Conservation (phyloP, 2,797 vertebrate species). For the Ispidina lecontei region DNA sequence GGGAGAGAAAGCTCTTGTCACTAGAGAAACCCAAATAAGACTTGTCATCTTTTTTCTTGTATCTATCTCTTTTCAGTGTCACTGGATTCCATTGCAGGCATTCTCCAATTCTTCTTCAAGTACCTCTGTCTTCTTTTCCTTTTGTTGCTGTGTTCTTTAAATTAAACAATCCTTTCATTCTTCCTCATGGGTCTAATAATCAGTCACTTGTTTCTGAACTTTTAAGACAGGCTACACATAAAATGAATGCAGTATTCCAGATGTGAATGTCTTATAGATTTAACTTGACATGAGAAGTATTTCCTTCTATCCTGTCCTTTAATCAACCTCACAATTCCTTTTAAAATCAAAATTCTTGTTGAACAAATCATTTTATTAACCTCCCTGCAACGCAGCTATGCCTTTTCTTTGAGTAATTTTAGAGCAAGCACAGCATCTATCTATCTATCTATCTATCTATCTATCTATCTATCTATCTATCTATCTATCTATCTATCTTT, state of each 20-base stretch:
- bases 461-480: neutral
- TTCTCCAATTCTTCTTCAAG: neutral
- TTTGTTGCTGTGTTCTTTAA: neutral
- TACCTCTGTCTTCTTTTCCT: neutral
- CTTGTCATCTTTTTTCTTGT: conserved; percentile 33
- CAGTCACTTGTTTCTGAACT: neutral
- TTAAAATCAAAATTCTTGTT: neutral
- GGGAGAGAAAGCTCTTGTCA: conserved; percentile 16
- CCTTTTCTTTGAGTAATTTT: neutral
- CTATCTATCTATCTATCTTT: neutral
- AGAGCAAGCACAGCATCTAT: neutral
- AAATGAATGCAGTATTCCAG: neutral
- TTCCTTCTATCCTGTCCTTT: neutral
- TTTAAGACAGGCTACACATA: neutral
- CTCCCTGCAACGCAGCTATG: neutral
- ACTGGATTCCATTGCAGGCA: neutral
- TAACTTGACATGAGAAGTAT: neutral
- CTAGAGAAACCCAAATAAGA: conserved; percentile 26
- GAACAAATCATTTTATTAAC: neutral
- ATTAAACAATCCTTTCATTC: neutral
- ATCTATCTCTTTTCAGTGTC: conserved; percentile 14
- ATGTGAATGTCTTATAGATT: neutral
- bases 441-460: neutral
- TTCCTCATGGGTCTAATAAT: neutral
- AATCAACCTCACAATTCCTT: neutral